Base-by-base conservation (phyloP, 92 coral and sea anemone genomes). In the Porites cylindrica region DNA sequence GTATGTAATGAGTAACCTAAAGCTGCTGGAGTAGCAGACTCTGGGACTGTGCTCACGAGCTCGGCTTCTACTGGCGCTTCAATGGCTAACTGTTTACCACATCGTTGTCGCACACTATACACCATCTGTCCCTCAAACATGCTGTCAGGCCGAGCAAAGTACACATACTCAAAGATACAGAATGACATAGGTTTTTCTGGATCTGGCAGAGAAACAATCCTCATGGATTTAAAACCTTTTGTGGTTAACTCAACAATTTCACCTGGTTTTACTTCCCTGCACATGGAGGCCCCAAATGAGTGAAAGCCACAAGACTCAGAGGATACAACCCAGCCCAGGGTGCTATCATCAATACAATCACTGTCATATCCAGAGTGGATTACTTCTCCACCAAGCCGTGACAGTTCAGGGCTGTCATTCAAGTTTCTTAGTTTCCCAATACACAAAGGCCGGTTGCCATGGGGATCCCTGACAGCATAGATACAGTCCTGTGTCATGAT, bases 71-170 rank as follows among this genome's bases (percentile, higher is more conserved):
- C 85, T 1, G 99, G 97, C 1, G 99, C 96, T 82, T 96, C 99
- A 13, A 91, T 80, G 5, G 99, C 99, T 47, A 96, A 75, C 90
- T 95, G 99, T 53, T 79, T 86, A 8, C 99, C 99, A 86, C 98
- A 95, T 17, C 87, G 90, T 76, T 95, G 94, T 0, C 99, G 91
- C 19, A 92, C 99, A 38, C 93, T 80, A 82, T 96, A 96, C 1
- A 96, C 99, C 98, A 93, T 96, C 85, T 96, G 99, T 13, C 98
- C 99, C 83, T 96, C 99, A 86, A 96, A 95, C 52, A 93, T 82
- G 76, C 96, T 96, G 90, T 96, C 99, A 5, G 99, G 91, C 74
- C 99, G 93, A 52, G 99, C 98, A 93, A 96, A 96, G 86, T 96
- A 96, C 17, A 96, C 98, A 84, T 96, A 96, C 78, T 96, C 99